A percentile compares a stretch with the other conserved stretches of the same genome.
Conservation (phyloP, 2,113 vertebrate species). For the Gila orcuttii region DNA sequence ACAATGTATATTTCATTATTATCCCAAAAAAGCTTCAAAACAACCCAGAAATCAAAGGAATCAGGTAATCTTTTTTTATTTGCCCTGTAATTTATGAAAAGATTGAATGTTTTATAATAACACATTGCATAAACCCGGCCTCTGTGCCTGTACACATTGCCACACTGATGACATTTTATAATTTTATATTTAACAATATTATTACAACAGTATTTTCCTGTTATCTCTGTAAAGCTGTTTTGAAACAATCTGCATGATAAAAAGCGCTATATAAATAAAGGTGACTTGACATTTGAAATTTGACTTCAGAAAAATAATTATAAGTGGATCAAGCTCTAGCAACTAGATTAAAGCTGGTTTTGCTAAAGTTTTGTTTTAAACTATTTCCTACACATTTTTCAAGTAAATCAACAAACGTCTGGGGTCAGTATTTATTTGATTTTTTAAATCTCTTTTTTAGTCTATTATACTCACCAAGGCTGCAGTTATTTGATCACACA, state of each 20-base stretch:
- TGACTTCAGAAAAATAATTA: background rate
- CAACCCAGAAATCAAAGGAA: background rate
- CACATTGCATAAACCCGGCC: background rate
- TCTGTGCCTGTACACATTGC: background rate
- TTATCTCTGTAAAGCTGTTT: too few species aligned
- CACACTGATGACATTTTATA: background rate
- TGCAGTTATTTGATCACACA: too few species aligned
- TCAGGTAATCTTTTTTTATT: background rate
- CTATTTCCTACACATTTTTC: background rate
- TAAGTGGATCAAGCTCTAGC: background rate
- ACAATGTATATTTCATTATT: background rate
- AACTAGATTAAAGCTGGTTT: background rate
- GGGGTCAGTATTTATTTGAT: too few species aligned
- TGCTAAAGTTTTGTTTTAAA: background rate
- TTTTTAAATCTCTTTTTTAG: too few species aligned
- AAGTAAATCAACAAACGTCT: too few species aligned
- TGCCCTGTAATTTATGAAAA: background rate
- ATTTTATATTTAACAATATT: too few species aligned
- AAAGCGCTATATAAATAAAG: too few species aligned
- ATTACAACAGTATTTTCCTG: too few species aligned
- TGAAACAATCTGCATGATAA: too few species aligned
- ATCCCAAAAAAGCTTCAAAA: background rate
- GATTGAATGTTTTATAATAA: background rate
- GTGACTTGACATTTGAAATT: background rate
- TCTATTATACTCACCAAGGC: too few species aligned